phyloP scores from a whole-genome alignment of 2,888 invertebrate genomes.

The Ommatoiulus sabulosus region DNA sequence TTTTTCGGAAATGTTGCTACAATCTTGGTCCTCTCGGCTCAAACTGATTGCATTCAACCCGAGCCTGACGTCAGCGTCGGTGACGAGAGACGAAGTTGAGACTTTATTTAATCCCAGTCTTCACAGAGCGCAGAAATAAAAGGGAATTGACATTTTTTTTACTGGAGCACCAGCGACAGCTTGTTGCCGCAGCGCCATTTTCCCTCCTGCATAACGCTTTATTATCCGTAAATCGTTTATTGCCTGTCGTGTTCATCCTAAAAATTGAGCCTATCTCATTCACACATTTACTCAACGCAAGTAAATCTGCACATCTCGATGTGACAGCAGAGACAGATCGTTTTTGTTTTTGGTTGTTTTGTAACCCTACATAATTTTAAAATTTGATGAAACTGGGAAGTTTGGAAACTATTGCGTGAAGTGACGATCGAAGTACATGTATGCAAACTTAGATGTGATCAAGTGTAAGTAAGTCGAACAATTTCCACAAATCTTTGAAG shows the following conservation, averaged over 20 bases:
- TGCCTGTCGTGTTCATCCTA: background rate
- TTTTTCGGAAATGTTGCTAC: background rate
- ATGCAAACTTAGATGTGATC: too few relatives aligned
- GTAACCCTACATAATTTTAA: too few relatives aligned
- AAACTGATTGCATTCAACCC: background rate
- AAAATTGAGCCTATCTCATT: background rate
- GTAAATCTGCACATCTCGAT: background rate
- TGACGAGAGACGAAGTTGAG: background rate
- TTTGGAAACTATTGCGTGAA: too few relatives aligned
- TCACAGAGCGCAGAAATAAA: background rate
- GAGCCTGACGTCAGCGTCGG: background rate
- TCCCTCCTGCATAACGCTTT: background rate
- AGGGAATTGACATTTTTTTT: background rate
- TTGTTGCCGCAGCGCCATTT: background rate
- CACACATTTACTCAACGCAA: background rate
- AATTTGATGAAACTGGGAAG: too few relatives aligned
- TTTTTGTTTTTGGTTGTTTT: too few relatives aligned
- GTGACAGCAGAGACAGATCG: too few relatives aligned
- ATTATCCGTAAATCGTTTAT: conserved; percentile 4
- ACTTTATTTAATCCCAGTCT: background rate
- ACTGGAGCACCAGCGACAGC: background rate
- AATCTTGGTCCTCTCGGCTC: background rate
- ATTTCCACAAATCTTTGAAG: too few relatives aligned
- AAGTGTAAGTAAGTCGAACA: too few relatives aligned
- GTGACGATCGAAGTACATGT: too few relatives aligned